phyloP scores from a whole-genome alignment of 1,140 invertebrate genomes.

The Diabrotica undecimpunctata region DNA sequence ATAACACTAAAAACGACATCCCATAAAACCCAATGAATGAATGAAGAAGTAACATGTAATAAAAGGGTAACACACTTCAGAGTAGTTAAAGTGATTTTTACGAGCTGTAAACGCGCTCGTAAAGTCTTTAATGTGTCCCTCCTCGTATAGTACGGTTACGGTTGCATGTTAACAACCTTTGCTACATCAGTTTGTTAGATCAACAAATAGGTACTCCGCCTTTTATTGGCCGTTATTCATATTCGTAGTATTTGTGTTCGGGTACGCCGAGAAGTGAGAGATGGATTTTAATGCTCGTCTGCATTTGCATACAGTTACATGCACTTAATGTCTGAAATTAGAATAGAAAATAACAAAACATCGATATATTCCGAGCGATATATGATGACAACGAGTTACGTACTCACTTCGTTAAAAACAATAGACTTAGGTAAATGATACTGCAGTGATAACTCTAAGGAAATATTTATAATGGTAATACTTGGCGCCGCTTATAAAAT shows the following conservation, averaged over 20 bases:
- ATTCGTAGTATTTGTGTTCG: slow-evolving; percentile 23
- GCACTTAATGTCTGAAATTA: not conserved
- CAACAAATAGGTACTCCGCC: slow-evolving; percentile 29
- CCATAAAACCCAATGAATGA: slow-evolving; percentile 31
- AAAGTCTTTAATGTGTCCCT: slow-evolving; percentile 44
- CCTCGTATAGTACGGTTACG: slow-evolving; percentile 38
- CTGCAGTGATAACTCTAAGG: too few species aligned
- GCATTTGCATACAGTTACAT: not conserved
- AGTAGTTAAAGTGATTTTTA: slow-evolving; percentile 48
- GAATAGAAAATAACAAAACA: too few species aligned
- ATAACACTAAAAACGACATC: slow-evolving; percentile 25
- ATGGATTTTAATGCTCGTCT: not conserved
- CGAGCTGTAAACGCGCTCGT: slow-evolving; percentile 45
- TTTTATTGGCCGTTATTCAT: slow-evolving; percentile 34
- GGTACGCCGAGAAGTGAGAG: not conserved
- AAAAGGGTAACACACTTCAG: slow-evolving; percentile 38
- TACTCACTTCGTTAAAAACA: too few species aligned
- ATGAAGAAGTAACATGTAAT: slow-evolving; percentile 36
- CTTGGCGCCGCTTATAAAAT: too few species aligned
- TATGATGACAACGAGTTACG: too few species aligned
- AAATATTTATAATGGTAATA: too few species aligned
- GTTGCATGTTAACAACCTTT: slow-evolving; percentile 43
- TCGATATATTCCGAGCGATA: too few species aligned
- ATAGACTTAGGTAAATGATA: too few species aligned
- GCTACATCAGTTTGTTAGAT: slow-evolving; percentile 38